A percentile compares a stretch with the other conserved stretches of the same genome.
These are phyloP conservation scores for Polydrusus cervinus DNA, from an alignment of 2,888 invertebrate genomes.

Conservation along the genomic window DNA sequence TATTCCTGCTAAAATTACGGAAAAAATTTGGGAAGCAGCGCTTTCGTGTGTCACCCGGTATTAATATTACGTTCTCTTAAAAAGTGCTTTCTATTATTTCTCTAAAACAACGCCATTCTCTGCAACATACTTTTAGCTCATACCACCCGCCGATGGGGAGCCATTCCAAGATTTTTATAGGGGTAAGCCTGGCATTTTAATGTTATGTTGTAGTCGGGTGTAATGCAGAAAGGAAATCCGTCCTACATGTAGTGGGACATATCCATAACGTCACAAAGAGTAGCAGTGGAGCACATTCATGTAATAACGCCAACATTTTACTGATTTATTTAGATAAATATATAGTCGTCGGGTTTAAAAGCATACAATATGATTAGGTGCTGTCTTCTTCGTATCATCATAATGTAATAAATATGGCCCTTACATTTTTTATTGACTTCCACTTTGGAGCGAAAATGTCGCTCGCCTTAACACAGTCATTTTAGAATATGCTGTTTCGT, in stretches of 20 bases:
- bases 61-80: no score
- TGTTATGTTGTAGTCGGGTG: constrained; percentile 43
- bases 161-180: constrained; percentile 47
- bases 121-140: constrained; percentile 45
- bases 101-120: constrained; percentile 45
- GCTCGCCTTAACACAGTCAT: no score
- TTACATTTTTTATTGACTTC: background rate
- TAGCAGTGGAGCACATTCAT: constrained; percentile 38
- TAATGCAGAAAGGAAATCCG: constrained; percentile 40
- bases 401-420: background rate
- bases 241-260: constrained; percentile 36
- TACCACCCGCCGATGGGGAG: constrained; percentile 39
- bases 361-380: background rate
- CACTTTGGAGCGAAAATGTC: no score
- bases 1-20: no score
- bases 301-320: constrained; percentile 40
- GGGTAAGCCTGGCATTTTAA: constrained; percentile 47
- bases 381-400: background rate
- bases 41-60: no score
- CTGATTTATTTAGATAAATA: constrained; percentile 45
- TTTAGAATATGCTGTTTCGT: no score
- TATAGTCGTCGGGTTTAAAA: background rate
- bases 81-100: background rate
- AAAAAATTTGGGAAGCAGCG: no score
- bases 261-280: constrained; percentile 34